Conservation (phyloP, 2,797 vertebrate species). For the Saxicola maurus region DNA sequence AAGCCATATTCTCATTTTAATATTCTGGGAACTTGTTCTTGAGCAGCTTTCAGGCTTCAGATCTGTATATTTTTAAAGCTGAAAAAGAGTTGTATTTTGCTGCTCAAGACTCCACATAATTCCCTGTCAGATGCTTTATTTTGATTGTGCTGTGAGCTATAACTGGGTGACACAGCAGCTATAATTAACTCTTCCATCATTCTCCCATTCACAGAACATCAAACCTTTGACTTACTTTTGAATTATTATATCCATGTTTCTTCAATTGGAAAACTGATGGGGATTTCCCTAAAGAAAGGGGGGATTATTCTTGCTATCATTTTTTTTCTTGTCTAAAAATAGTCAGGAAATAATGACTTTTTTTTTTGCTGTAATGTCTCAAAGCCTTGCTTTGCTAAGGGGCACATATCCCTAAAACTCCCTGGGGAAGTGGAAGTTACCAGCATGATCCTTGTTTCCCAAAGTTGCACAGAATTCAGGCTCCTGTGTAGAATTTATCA, state of each 20-base stretch:
- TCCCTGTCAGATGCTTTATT: constrained; percentile 46
- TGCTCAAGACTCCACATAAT: not conserved
- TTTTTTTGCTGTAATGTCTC: not conserved
- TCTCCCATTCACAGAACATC: constrained; percentile 8
- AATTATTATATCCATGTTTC: constrained; percentile 16
- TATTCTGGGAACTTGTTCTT: not conserved
- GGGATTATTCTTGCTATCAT: not conserved
- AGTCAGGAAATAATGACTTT: not conserved
- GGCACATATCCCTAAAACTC: not conserved
- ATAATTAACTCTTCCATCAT: constrained; percentile 54
- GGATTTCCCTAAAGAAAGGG: constrained; percentile 13
- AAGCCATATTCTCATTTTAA: not conserved
- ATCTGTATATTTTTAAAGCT: constrained; percentile 1
- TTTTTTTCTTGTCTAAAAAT: not conserved
- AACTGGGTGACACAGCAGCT: constrained; percentile 36
- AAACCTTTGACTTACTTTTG: constrained; percentile 42
- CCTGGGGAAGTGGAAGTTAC: not conserved
- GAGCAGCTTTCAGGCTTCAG: not conserved
- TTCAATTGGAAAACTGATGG: not conserved
- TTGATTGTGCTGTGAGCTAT: constrained; percentile 32
- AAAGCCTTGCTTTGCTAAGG: not conserved
- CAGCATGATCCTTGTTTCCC: not conserved
- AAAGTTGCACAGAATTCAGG: not conserved
- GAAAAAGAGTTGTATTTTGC: constrained; percentile 3
- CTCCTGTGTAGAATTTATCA: not conserved